Conservation (phyloP, 2,888 invertebrate species). For the Eutolmus rufibarbis region DNA sequence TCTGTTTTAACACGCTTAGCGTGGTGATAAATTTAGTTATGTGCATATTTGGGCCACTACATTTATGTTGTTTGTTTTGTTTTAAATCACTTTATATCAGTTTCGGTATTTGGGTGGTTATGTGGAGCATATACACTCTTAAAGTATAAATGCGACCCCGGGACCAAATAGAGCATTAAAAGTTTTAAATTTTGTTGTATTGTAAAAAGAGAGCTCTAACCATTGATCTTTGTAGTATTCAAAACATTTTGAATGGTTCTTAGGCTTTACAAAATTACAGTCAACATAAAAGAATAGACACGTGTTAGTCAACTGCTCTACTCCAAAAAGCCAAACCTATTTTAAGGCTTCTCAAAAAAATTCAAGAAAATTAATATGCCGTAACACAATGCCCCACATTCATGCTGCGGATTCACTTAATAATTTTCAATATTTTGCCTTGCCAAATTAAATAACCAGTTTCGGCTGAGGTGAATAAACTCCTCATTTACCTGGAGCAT, state of each 20-base stretch:
- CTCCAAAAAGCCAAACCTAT: background rate
- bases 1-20: background rate
- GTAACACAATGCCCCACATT: background rate
- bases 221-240: too few species aligned
- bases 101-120: background rate
- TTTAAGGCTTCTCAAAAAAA: background rate
- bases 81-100: background rate
- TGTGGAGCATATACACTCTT: background rate
- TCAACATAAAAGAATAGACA: background rate
- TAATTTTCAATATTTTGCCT: conserved; percentile 19
- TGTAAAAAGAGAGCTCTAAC: background rate
- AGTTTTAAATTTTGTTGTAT: too few species aligned
- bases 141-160: too few species aligned
- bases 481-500: background rate
- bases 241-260: too few species aligned
- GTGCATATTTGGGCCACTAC: background rate
- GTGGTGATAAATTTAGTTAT: background rate
- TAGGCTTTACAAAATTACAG: background rate
- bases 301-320: background rate
- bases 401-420: background rate
- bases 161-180: too few species aligned
- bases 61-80: background rate
- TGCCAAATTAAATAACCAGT: conserved; percentile 12
- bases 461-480: conserved; percentile 2
- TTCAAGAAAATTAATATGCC: background rate